These are phyloP conservation scores for Ptilonorhynchus violaceus DNA, from an alignment of 2,113 vertebrate species.

Conservation along the genomic window DNA sequence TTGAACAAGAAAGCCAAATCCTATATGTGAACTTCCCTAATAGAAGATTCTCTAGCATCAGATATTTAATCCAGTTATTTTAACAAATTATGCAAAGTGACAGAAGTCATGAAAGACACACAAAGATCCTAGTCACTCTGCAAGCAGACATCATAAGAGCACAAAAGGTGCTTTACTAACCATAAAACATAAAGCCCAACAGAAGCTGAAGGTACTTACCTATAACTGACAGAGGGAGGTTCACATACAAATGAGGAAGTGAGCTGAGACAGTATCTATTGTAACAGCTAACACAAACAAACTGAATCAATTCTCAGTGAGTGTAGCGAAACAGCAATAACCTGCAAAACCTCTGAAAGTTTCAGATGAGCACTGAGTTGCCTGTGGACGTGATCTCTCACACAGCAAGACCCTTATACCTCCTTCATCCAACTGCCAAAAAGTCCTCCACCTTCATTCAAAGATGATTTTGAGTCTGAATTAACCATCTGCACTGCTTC, in stretches of 20 bases:
- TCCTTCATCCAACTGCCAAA: neutral
- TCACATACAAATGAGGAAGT: neutral
- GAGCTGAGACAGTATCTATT: neutral
- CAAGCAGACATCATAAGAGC: neutral
- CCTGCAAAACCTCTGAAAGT: neutral
- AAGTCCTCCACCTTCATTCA: neutral
- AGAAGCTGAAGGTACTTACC: neutral
- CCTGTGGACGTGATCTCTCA: neutral
- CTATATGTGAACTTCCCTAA: neutral
- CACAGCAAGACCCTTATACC: fast-evolving
- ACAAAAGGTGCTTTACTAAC: neutral
- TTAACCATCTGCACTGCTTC: neutral
- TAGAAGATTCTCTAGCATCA: neutral
- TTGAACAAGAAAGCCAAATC: neutral
- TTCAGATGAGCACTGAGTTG: neutral
- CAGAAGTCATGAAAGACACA: neutral
- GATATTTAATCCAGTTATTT: neutral
- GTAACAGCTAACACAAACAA: neutral
- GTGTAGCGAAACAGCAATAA: neutral
- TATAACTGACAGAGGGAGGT: neutral
- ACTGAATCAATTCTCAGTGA: neutral
- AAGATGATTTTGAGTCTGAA: neutral
- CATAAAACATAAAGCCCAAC: neutral
- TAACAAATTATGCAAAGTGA: neutral
- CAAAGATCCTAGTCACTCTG: neutral